Conservation (phyloP, 2,113 vertebrate genomes). For the Scytalopus superciliaris region DNA sequence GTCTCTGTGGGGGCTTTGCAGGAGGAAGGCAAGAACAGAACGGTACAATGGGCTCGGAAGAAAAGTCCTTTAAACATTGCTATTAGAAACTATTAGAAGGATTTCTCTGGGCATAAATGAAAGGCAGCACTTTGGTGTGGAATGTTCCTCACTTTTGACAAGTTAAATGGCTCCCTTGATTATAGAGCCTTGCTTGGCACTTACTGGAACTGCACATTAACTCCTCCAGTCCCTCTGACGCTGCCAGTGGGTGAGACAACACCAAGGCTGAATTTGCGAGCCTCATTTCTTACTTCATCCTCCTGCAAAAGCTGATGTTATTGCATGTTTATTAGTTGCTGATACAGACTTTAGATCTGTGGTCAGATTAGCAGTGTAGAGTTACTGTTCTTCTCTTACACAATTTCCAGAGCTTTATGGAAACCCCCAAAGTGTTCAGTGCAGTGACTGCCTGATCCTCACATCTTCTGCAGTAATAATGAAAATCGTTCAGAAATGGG, state of each 20-base stretch:
- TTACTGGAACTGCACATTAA: not conserved
- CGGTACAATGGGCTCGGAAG: not conserved
- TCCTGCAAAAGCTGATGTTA: not conserved
- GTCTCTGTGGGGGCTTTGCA: not conserved
- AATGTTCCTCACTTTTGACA: not conserved
- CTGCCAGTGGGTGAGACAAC: not conserved
- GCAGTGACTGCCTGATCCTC: not conserved
- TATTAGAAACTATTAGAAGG: not conserved
- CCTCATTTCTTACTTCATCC: not conserved
- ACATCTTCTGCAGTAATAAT: not conserved
- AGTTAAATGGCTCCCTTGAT: not conserved
- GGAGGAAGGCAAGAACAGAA: not conserved
- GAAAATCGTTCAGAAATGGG: not conserved
- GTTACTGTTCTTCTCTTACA: not conserved
- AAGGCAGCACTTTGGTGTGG: not conserved
- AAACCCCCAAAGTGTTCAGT: not conserved
- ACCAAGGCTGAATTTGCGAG: not conserved
- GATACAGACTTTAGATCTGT: not conserved
- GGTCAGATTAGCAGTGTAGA: not conserved
- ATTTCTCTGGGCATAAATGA: not conserved
- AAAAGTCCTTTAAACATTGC: not conserved
- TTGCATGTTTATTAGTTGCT: not conserved
- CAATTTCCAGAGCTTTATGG: not conserved
- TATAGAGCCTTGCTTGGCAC: not conserved
- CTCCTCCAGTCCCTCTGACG: not conserved